Base-by-base conservation (phyloP, 2,888 invertebrate species). In the Meteorus cinctellus region DNA sequence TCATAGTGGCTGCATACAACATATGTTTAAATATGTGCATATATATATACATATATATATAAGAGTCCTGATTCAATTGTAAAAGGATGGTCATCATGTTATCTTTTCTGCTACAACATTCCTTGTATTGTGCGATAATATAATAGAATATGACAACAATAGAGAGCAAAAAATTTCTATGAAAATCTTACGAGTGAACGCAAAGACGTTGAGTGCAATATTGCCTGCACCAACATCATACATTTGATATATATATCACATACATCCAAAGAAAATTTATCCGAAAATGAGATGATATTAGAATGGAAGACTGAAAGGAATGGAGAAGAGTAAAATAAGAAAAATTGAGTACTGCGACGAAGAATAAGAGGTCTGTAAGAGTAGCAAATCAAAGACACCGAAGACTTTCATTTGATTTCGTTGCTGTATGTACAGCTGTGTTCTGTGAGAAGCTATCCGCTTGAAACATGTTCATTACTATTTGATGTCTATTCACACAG, bases 161-260 rank as follows among this genome's bases (percentile, higher is more conserved):
- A 68, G 74, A 59, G 51, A 51, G 41, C 36, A 68, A 59, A 67
- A 74, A 74, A 74, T 68, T 74, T 74, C 74, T 68, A 66, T 74
- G 74, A 74, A 74, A 74, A 74, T 74, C 60, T 74, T 74, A 45
- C 34, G 14, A 4, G 69, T 69, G 36, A 69, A 63, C 41, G 72
- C 45, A 72, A 62, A 72, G 72, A 70, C 70, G 70, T 72, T 72
- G 72, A 72, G 66, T 72, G 63, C 72, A 74, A 74, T 68, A 74
- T 74, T 67, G 67, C 45, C 66, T 74, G 66, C 41, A 41, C 45
- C 51, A 34, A 34, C 36, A 36, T 72, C 66, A 14, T 65, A 31
- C n/a, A 72, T 19, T 41, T 12, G 2, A 41, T 41, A 41, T 41
- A 41, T 24, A 60, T 16, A 14, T 36, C 29, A 14, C 27, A n/a